Evolutionary conservation across 2,888 invertebrate species (phyloP).

Genomic region (Nomada ruficornis): DNA sequence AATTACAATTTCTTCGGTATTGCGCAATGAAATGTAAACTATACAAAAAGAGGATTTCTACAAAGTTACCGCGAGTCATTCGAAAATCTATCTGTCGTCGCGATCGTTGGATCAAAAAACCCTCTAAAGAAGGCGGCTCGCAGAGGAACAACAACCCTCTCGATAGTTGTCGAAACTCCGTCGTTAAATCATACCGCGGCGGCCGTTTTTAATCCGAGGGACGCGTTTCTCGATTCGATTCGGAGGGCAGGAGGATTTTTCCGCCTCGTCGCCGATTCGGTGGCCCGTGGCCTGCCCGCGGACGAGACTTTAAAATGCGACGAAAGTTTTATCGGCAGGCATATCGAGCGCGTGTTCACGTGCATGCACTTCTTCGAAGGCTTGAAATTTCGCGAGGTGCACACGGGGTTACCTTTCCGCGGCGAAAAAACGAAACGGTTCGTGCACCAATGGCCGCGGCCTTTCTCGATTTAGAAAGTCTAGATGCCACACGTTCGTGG

Average conservation of each 20-base stretch:
- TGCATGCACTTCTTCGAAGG: conserved; percentile 22
- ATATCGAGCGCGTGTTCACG: conserved; percentile 30
- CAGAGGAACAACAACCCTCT: conserved; percentile 9
- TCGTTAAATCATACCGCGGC: conserved; percentile 33
- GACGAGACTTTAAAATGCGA: conserved; percentile 70
- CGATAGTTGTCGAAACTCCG: conserved; percentile 40
- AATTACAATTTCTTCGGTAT: too few species aligned
- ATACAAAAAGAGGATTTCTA: too few species aligned
- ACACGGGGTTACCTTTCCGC: conserved; percentile 37
- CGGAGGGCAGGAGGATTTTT: conserved; percentile 55
- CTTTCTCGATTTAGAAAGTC: conserved; percentile 50
- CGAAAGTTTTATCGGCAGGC: conserved; percentile 73
- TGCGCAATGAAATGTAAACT: neutral
- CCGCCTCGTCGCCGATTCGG: conserved; percentile 64
- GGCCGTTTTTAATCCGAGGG: conserved; percentile 44
- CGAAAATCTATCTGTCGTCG: neutral
- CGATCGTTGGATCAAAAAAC: neutral
- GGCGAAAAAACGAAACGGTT: conserved; percentile 48
- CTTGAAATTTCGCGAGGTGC: conserved; percentile 63
- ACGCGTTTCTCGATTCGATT: conserved; percentile 5
- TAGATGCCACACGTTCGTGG: conserved; percentile 5
- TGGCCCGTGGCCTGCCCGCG: conserved; percentile 59
- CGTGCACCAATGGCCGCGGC: conserved; percentile 46
- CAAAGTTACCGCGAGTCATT: too few species aligned
- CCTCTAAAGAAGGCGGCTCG: neutral